Evolutionary conservation across 2,888 invertebrate genomes (phyloP).

Genomic region (Hyppa rectilinea): DNA sequence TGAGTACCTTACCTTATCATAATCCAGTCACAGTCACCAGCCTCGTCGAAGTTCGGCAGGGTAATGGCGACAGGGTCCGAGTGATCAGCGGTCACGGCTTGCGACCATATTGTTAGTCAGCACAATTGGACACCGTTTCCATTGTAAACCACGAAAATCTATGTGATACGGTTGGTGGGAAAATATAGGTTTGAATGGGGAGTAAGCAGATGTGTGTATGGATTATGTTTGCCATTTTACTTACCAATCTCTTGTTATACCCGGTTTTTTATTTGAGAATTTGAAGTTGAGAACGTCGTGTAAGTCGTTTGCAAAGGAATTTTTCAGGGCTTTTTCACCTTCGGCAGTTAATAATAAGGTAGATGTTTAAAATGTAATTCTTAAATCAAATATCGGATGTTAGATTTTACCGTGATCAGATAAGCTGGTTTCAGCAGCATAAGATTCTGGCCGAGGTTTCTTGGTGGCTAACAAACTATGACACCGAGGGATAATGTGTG

Average conservation of each 20-base stretch:
- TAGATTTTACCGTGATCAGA: not conserved
- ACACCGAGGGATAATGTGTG: not conserved
- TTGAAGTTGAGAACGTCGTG: too few relatives aligned
- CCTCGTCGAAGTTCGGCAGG: slow-evolving; percentile 64
- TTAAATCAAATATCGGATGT: too few relatives aligned
- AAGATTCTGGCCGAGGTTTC: not conserved
- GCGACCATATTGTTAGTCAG: slow-evolving; percentile 74
- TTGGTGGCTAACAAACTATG: not conserved
- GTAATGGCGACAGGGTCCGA: slow-evolving; percentile 67
- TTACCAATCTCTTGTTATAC: not conserved
- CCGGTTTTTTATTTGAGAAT: too few relatives aligned
- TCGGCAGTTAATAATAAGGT: too few relatives aligned
- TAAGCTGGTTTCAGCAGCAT: not conserved
- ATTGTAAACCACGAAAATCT: slow-evolving; percentile 64
- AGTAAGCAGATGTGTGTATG: not conserved
- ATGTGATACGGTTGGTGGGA: slow-evolving; percentile 41
- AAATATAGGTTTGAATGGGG: slow-evolving; percentile 17
- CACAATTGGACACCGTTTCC: slow-evolving; percentile 73
- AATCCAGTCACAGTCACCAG: slow-evolving; percentile 60
- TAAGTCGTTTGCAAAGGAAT: too few relatives aligned
- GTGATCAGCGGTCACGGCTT: slow-evolving; percentile 75
- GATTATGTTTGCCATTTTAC: not conserved
- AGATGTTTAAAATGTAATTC: too few relatives aligned
- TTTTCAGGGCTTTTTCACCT: too few relatives aligned
- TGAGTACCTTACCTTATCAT: slow-evolving; percentile 69